Evolutionary conservation across 2,888 invertebrate species (phyloP).

Genomic region (Cataglyphis rosenhaueri): DNA sequence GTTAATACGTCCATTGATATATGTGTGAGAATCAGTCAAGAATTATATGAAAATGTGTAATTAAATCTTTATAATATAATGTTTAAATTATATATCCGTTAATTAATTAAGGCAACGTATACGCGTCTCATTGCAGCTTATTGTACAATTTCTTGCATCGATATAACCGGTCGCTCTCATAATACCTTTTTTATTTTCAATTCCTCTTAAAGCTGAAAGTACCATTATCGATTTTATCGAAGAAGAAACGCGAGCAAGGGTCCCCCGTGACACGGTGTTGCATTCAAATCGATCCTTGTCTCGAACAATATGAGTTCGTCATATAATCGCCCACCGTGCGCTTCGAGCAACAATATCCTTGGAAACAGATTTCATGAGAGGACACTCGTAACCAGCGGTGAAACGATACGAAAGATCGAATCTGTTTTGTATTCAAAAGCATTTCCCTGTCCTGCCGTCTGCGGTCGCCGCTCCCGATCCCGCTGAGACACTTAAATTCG

Average conservation of each 20-base stretch:
- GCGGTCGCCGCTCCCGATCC: slow-evolving; percentile 46
- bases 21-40: background rate
- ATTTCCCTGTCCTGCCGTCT: slow-evolving; percentile 58
- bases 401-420: slow-evolving; percentile 40
- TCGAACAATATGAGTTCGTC: slow-evolving; percentile 16
- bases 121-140: background rate
- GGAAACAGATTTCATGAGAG: slow-evolving; percentile 31
- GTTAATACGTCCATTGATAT: background rate
- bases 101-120: background rate
- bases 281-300: slow-evolving; percentile 12
- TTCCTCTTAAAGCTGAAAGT: background rate
- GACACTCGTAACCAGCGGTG: slow-evolving; percentile 2
- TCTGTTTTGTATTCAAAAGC: slow-evolving; percentile 67
- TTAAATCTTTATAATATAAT: background rate
- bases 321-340: background rate
- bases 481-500: slow-evolving; percentile 66
- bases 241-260: background rate
- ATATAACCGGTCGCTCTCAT: background rate
- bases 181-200: background rate
- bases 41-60: background rate
- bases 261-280: slow-evolving; percentile 11
- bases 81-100: background rate
- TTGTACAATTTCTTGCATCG: background rate
- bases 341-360: slow-evolving; percentile 2
- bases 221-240: background rate